phyloP scores from a whole-genome alignment of 2,888 invertebrate species.

The Physocephala rufipes region DNA sequence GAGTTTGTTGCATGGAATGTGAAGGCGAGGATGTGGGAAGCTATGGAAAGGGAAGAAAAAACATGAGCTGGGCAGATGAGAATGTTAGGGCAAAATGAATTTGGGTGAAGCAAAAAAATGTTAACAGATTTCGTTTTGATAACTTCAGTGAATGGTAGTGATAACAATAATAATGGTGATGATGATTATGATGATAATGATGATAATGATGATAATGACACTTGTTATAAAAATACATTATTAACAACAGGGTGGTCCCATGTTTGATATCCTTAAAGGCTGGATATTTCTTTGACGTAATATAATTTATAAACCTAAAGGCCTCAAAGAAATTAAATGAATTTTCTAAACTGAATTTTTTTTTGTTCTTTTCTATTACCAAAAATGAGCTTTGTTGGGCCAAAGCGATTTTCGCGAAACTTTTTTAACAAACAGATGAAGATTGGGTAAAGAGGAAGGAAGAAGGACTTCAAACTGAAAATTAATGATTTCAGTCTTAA shows the following conservation, averaged over 20 bases:
- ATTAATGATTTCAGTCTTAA: no score
- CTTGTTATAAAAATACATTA: no score
- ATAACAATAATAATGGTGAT: constrained; percentile 1
- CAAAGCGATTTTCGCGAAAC: no score
- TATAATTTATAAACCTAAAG: no score
- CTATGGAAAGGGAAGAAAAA: not conserved
- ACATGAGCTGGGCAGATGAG: not conserved
- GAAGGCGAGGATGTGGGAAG: not conserved
- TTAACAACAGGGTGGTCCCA: no score
- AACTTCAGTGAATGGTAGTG: constrained; percentile 22
- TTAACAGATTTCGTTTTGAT: constrained; percentile 25
- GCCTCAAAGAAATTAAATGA: not conserved
- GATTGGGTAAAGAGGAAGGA: no score
- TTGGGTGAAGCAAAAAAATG: constrained; percentile 10
- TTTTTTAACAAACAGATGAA: no score
- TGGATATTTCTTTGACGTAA: no score
- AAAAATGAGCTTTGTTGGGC: no score
- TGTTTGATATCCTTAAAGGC: no score
- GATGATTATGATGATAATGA: not conserved
- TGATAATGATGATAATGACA: not conserved
- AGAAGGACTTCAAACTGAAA: no score
- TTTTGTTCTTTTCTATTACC: not conserved
- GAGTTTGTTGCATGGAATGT: not conserved
- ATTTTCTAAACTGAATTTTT: not conserved
- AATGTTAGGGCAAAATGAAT: not conserved